Conservation (phyloP, 2,113 vertebrate genomes). For the Aldabrachelys gigantea region DNA sequence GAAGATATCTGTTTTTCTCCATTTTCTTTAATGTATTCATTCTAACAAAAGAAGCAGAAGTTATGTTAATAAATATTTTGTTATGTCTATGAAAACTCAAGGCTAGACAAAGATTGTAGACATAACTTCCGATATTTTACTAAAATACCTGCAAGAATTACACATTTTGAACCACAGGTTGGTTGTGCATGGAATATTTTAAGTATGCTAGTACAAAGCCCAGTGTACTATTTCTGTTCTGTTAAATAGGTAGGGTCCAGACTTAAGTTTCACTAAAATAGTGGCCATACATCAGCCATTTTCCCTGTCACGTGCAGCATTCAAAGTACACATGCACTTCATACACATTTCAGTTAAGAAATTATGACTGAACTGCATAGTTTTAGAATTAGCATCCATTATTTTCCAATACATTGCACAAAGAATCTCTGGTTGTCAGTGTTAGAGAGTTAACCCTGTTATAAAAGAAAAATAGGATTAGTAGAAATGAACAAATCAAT, state of each 20-base stretch:
- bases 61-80: background rate
- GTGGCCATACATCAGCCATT: background rate
- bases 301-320: background rate
- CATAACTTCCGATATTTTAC: background rate
- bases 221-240: background rate
- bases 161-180: background rate
- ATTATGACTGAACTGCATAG: background rate
- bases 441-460: background rate
- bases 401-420: background rate
- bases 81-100: background rate
- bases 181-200: background rate
- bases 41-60: conserved; percentile 42
- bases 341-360: background rate
- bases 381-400: background rate
- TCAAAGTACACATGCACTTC: background rate
- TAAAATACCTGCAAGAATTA: background rate
- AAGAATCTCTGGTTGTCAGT: background rate
- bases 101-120: background rate
- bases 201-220: background rate
- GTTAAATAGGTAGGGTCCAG: background rate
- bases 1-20: conserved; percentile 47
- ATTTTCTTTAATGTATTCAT: conserved; percentile 14
- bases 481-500: background rate
- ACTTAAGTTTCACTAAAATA: conserved; percentile 15
- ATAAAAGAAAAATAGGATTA: background rate